phyloP scores from a whole-genome alignment of 1,140 invertebrate species.

The Drosophila repletoides region DNA sequence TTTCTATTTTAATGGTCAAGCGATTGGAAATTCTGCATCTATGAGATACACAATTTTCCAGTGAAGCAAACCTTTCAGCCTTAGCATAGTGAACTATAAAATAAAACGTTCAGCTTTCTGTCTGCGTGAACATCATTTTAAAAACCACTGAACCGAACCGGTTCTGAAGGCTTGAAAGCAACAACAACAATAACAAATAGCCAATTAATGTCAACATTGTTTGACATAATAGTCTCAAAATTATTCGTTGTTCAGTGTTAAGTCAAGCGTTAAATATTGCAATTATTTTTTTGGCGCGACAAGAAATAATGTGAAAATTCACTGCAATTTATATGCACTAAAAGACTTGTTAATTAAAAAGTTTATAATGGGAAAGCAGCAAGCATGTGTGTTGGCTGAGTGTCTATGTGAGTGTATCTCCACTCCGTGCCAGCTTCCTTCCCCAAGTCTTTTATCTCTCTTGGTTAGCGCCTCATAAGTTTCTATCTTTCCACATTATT shows the following conservation, averaged over 20 bases:
- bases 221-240: neutral
- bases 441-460: neutral
- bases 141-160: too few species aligned
- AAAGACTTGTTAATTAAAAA: slow-evolving; percentile 51
- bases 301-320: slow-evolving; percentile 15
- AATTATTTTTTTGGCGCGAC: slow-evolving; percentile 29
- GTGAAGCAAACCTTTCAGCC: too few species aligned
- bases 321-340: slow-evolving; percentile 32
- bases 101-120: too few species aligned
- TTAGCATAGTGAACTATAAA: too few species aligned
- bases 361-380: slow-evolving; percentile 21
- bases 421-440: neutral
- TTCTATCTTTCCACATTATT: slow-evolving; percentile 29
- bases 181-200: slow-evolving; percentile 1
- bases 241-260: slow-evolving; percentile 11
- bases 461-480: neutral
- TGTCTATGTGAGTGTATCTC: slow-evolving; percentile 3
- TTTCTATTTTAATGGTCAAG: too few species aligned
- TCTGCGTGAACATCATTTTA: too few species aligned
- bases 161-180: too few species aligned
- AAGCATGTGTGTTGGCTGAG: neutral
- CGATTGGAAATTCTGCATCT: too few species aligned
- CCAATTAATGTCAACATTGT: slow-evolving; percentile 31
- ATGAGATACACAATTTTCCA: too few species aligned
- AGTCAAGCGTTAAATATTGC: slow-evolving; percentile 32